Percentiles rank a stretch among this genome's conserved stretches.
These are phyloP conservation scores for Pinna nobilis DNA, from an alignment of 1,140 invertebrate genomes.

Conservation along the genomic window DNA sequence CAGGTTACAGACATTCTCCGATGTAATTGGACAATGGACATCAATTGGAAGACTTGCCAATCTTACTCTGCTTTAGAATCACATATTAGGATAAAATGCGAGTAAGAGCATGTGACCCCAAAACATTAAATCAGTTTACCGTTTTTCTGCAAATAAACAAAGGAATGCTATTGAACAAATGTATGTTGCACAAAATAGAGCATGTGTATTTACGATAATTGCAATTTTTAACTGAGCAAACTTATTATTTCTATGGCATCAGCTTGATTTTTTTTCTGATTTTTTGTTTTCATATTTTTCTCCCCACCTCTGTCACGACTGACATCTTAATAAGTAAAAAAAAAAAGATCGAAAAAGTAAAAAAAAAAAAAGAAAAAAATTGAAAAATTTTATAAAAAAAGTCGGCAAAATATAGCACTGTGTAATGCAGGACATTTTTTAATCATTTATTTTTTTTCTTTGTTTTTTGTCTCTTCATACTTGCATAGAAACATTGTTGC, in stretches of 20 bases:
- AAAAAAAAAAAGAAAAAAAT: constrained; percentile 23
- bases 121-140: neutral
- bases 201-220: neutral
- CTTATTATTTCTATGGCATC: neutral
- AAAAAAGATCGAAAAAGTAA: constrained; percentile 16
- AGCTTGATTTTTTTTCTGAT: neutral
- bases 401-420: constrained; percentile 8
- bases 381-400: constrained; percentile 22
- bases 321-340: constrained; percentile 20
- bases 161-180: neutral
- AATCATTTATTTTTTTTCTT: neutral
- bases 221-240: neutral
- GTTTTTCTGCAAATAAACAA: constrained; percentile 7
- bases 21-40: too few species aligned
- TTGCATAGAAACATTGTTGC: constrained; percentile 29
- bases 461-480: constrained; percentile 12
- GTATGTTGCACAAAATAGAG: neutral
- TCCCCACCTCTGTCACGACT: constrained; percentile 36
- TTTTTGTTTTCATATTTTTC: constrained; percentile 2
- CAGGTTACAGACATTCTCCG: too few species aligned
- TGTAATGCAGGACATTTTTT: constrained; percentile 40
- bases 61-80: too few species aligned
- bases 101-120: neutral
- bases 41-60: too few species aligned
- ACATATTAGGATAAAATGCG: neutral